phyloP scores from a whole-genome alignment of 2,797 vertebrate genomes.

The Petrocephalus schoutedeni region DNA sequence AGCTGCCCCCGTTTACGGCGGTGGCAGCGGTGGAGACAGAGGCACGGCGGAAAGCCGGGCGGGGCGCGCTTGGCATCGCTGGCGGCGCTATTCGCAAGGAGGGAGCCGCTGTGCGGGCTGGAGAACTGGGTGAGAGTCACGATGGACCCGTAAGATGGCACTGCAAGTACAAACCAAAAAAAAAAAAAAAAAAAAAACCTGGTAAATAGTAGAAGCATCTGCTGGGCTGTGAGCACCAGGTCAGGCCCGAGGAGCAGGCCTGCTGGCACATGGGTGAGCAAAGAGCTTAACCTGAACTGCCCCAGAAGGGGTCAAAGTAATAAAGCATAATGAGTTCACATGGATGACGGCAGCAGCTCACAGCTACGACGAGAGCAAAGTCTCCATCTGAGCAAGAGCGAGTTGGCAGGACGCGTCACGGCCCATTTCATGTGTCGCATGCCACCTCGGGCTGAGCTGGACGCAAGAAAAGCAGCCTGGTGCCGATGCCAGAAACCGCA shows the following conservation, averaged over 20 bases:
- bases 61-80: constrained; percentile 92
- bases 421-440: background rate
- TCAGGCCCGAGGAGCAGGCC: background rate
- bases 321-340: background rate
- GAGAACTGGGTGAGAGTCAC: constrained; percentile 75
- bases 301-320: background rate
- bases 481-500: background rate
- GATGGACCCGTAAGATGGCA: constrained; percentile 79
- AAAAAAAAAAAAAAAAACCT: background rate
- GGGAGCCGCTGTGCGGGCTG: constrained; percentile 64
- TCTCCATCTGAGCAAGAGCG: background rate
- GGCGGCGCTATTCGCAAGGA: constrained; percentile 72
- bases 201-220: background rate
- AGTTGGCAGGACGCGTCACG: background rate
- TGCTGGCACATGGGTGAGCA: background rate
- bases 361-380: background rate
- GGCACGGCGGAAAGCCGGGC: constrained; percentile 64
- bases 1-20: constrained; percentile 80
- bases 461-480: background rate
- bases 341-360: background rate
- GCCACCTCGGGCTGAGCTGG: background rate
- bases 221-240: background rate
- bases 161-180: constrained; percentile 48
- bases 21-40: constrained; percentile 75
- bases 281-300: background rate